A percentile compares a stretch with the other conserved stretches of the same genome.
Evolutionary conservation across 2,888 invertebrate genomes (phyloP).

Genomic region (Synanthedon tipuliformis): DNA sequence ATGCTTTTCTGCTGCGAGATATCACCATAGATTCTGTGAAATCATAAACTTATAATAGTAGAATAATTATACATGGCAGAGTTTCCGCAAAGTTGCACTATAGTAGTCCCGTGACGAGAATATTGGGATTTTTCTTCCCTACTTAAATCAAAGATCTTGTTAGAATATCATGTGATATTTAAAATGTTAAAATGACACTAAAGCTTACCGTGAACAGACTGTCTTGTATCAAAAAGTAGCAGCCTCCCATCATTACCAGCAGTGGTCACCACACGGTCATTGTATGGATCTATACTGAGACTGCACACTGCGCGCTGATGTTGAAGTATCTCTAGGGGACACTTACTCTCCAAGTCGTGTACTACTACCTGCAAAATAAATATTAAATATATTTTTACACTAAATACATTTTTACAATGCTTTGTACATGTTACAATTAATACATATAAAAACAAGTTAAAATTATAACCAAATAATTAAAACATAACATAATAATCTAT

Average conservation of each 20-base stretch:
- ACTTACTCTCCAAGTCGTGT: slow-evolving; percentile 78
- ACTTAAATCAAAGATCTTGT: too few species aligned
- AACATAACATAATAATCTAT: too few species aligned
- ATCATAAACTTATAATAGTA: slow-evolving; percentile 13
- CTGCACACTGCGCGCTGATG: slow-evolving; percentile 94
- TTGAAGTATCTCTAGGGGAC: slow-evolving; percentile 77
- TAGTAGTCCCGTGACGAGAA: too few species aligned
- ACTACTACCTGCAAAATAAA: slow-evolving; percentile 78
- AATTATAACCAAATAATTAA: background rate
- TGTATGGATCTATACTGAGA: slow-evolving; percentile 86
- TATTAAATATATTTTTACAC: background rate
- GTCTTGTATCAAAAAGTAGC: slow-evolving; percentile 85
- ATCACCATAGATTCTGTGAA: slow-evolving; percentile 72
- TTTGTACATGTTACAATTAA: background rate
- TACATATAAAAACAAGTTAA: background rate
- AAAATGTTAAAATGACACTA: too few species aligned
- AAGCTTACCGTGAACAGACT: slow-evolving; percentile 60
- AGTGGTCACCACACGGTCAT: slow-evolving; percentile 85
- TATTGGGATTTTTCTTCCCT: background rate
- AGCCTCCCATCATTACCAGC: slow-evolving; percentile 94
- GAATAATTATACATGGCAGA: background rate
- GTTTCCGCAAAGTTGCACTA: background rate
- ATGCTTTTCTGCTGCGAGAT: slow-evolving; percentile 72
- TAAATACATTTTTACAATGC: background rate
- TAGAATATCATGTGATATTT: too few species aligned